Base-by-base conservation (phyloP, 2,888 invertebrate genomes). In the Spicauda simplicius region DNA sequence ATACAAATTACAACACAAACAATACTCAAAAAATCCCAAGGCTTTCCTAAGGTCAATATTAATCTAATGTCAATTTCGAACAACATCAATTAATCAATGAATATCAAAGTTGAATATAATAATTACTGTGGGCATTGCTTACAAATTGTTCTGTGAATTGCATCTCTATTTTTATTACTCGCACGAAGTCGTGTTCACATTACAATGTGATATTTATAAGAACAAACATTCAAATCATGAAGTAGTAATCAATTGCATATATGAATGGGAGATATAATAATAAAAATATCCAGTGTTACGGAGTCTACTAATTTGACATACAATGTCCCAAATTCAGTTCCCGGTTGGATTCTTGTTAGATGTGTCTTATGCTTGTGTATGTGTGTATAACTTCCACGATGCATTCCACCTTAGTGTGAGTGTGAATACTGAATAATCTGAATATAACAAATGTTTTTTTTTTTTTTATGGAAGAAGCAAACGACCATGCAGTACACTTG, bases 171-270 rank as follows among this genome's bases (percentile, higher is more conserved):
- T 41, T 57, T 57, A 57, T 57, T 41, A 19, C 12, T 7, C 14
- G 41, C 57, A 57, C 57, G 41, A 57, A 41, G 57, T 57, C 57
- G 57, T 57, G 41, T 41, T 19, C 41, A 57, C 8, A 50, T 50
- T 19, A 41, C 19, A 37, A 30, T 56, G 37, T 56, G 12, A 0
- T 16, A 56, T 56, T 33, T 33, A 56, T 56, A 33, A 56, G 3
- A 30, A 16, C 16, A 54, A 55, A 14, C 16, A 2, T 33, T 33
- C 5, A 10, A 10, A 56, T 18, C 10, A 50, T 18, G 50, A 50
- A 50, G n/a, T 16, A 48, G n/a, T 10, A 48, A 48, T 48, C n/a
- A 50, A 50, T 50, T 50, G 18, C 18, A 10, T 50, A 45, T 18
- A 8, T 33, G 33, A 33, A 33, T 33, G 33, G 33, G 7, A 8